Conservation (phyloP, 2,797 vertebrate genomes). For the Columba guinea region DNA sequence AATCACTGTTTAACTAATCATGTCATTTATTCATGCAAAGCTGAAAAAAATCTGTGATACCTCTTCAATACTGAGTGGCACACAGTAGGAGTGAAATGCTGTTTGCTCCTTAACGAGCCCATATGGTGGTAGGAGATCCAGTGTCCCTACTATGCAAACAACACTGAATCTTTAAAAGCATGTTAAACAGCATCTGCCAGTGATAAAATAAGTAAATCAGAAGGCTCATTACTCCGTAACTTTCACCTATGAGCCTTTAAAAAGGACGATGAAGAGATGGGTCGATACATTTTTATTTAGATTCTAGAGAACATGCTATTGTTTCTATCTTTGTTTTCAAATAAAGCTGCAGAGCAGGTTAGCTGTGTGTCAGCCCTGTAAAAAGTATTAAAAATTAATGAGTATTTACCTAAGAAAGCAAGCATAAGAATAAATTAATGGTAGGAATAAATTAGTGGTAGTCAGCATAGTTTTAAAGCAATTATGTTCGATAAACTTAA, state of each 20-base stretch:
- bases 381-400: neutral
- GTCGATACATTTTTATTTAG: neutral
- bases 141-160: slow-evolving; percentile 55
- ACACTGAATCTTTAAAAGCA: slow-evolving; percentile 31
- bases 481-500: neutral
- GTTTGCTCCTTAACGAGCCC: slow-evolving; percentile 46
- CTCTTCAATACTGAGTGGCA: slow-evolving; percentile 50
- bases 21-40: slow-evolving; percentile 36
- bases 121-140: slow-evolving; percentile 62
- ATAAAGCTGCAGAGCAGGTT: neutral
- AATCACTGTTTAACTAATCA: neutral
- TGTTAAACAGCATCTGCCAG: slow-evolving; percentile 57
- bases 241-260: slow-evolving; percentile 35
- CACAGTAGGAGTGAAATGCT: slow-evolving; percentile 51
- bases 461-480: neutral
- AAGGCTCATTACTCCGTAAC: slow-evolving; percentile 30
- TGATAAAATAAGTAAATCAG: slow-evolving; percentile 53
- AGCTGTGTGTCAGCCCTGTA: neutral
- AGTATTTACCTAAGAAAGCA: neutral
- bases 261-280: neutral
- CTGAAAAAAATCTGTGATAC: slow-evolving; percentile 39
- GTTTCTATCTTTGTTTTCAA: neutral
- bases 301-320: neutral
- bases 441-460: neutral
- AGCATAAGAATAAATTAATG: neutral